Conservation (phyloP, 1,140 invertebrate genomes). For the Brachystomella parvula region DNA sequence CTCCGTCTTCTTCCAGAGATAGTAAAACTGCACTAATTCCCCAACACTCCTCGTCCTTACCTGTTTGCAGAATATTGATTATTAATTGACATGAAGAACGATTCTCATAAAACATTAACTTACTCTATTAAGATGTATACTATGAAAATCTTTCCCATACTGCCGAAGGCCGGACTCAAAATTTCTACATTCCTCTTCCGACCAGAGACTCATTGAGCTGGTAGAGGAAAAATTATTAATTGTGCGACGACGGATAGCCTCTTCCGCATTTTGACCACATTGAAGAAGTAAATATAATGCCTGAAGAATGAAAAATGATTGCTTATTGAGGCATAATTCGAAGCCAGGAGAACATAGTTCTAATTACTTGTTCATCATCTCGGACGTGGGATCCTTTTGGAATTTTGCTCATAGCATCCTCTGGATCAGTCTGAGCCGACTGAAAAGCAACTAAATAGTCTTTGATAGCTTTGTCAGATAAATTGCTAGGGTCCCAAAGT, state of each 20-base stretch:
- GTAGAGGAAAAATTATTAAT: constrained; percentile 55
- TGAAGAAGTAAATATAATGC: constrained; percentile 83
- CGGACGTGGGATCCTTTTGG: constrained; percentile 70
- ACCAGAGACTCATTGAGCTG: constrained; percentile 80
- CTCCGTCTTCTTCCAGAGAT: constrained; percentile 98
- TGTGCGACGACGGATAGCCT: constrained; percentile 75
- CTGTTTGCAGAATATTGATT: constrained; percentile 42
- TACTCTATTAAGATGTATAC: constrained; percentile 85
- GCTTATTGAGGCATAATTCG: too few relatives aligned
- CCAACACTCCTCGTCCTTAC: constrained; percentile 88
- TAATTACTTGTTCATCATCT: constrained; percentile 71
- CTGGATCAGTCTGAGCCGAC: constrained; percentile 45
- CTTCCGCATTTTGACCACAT: constrained; percentile 88
- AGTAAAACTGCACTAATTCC: constrained; percentile 96
- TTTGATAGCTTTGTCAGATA: constrained; percentile 66
- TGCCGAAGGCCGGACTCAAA: constrained; percentile 88
- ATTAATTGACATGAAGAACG: not conserved
- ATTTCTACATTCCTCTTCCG: constrained; percentile 92
- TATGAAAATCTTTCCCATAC: constrained; percentile 93
- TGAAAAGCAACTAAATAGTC: constrained; percentile 69
- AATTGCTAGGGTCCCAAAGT: constrained; percentile 77
- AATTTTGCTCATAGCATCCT: constrained; percentile 50
- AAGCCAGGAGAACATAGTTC: not conserved
- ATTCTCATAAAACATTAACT: not conserved
- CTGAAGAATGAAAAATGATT: constrained; percentile 47